phyloP scores from a whole-genome alignment of 2,797 vertebrate species.

The Clamator glandarius region DNA sequence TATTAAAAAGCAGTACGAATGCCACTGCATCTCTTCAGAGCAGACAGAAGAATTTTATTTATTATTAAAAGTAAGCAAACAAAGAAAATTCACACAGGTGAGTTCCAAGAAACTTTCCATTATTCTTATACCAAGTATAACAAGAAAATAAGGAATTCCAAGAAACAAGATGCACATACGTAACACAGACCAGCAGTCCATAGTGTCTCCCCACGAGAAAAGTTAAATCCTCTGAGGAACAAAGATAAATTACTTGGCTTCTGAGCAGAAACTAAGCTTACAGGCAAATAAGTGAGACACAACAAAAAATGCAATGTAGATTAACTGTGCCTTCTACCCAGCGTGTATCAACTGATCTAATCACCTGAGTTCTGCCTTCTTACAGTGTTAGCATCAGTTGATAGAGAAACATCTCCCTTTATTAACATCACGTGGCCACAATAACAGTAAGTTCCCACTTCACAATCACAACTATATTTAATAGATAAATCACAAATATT shows the following conservation, averaged over 20 bases:
- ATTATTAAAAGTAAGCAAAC: neutral
- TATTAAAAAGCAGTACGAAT: accelerated
- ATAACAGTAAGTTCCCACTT: neutral
- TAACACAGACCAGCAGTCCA: neutral
- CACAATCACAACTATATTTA: neutral
- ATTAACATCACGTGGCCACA: neutral
- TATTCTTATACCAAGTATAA: neutral
- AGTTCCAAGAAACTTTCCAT: neutral
- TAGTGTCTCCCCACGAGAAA: neutral
- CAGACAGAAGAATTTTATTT: neutral
- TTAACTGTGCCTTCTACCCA: neutral
- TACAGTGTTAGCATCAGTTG: neutral
- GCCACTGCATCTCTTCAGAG: neutral
- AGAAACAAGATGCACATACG: neutral
- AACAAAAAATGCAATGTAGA: too few species aligned
- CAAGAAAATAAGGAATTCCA: neutral
- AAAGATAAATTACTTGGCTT: neutral
- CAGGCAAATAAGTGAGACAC: accelerated
- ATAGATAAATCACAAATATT: neutral
- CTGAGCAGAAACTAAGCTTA: neutral
- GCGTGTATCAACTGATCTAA: neutral
- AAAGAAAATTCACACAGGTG: neutral
- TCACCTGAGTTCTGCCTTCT: neutral
- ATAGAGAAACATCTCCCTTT: neutral
- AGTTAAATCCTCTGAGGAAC: neutral